These are phyloP conservation scores for Eupithecia tripunctaria DNA, from an alignment of 2,888 invertebrate genomes.

Conservation along the genomic window DNA sequence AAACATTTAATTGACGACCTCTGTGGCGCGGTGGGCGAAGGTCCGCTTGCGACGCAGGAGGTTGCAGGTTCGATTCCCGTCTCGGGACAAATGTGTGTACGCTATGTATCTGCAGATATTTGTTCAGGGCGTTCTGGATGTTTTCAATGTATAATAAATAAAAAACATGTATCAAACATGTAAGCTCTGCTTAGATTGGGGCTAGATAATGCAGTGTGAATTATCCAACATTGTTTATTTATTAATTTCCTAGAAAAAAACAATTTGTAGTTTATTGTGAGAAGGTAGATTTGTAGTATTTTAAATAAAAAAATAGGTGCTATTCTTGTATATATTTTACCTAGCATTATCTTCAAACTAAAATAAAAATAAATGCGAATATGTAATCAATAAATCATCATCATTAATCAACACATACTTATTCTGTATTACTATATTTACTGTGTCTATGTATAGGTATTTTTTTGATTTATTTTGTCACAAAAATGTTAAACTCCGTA, in stretches of 20 bases:
- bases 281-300: background rate
- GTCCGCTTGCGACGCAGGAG: conserved; percentile 2
- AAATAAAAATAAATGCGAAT: background rate
- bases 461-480: background rate
- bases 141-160: too few relatives aligned
- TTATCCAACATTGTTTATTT: too few relatives aligned
- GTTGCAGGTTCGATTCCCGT: conserved; percentile 13
- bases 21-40: background rate
- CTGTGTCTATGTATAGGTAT: background rate
- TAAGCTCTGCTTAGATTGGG: too few relatives aligned
- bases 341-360: background rate
- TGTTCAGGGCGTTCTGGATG: too few relatives aligned
- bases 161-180: too few relatives aligned
- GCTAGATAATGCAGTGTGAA: too few relatives aligned
- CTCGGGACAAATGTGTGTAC: background rate
- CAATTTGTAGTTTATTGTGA: background rate
- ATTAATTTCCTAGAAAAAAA: background rate
- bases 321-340: background rate
- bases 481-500: background rate
- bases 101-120: too few relatives aligned
- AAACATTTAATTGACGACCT: too few relatives aligned
- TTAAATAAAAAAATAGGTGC: background rate
- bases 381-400: too few relatives aligned
- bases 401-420: too few relatives aligned
- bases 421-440: background rate